phyloP scores from a whole-genome alignment of 1,140 invertebrate genomes.

The Plutomurus gul region DNA sequence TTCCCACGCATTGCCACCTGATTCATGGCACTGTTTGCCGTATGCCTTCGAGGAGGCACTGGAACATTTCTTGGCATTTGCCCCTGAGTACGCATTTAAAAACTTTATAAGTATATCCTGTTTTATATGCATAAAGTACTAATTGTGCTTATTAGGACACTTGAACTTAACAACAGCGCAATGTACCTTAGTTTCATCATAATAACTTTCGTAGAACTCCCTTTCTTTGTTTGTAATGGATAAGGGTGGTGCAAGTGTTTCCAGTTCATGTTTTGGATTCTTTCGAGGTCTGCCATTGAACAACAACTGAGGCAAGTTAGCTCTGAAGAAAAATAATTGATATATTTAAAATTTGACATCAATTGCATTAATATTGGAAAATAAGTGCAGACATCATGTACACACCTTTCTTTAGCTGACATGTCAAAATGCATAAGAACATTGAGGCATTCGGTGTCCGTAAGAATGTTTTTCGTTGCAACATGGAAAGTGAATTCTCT shows the following conservation, averaged over 20 bases:
- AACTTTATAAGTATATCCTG: background rate
- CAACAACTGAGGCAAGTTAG: constrained; percentile 27
- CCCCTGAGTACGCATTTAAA: background rate
- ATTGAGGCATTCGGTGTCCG: constrained; percentile 39
- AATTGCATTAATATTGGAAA: background rate
- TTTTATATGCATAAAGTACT: too few relatives aligned
- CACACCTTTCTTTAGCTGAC: constrained; percentile 32
- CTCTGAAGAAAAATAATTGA: constrained; percentile 10
- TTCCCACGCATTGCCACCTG: background rate
- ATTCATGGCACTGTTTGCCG: background rate
- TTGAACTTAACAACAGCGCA: background rate
- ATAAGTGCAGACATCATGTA: background rate
- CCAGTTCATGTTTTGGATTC: background rate
- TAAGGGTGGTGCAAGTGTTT: background rate
- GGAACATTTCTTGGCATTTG: background rate
- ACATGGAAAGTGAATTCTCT: constrained; percentile 44
- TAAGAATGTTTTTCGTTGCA: constrained; percentile 35
- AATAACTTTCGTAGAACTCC: constrained; percentile 9
- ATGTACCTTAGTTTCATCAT: constrained; percentile 35
- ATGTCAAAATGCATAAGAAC: constrained; percentile 39
- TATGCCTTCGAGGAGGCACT: background rate
- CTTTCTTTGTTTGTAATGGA: background rate
- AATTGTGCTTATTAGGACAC: too few relatives aligned
- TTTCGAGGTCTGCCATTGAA: constrained; percentile 33
- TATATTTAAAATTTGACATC: background rate